phyloP scores from a whole-genome alignment of 2,797 vertebrate species.

The Graptemys geographica region DNA sequence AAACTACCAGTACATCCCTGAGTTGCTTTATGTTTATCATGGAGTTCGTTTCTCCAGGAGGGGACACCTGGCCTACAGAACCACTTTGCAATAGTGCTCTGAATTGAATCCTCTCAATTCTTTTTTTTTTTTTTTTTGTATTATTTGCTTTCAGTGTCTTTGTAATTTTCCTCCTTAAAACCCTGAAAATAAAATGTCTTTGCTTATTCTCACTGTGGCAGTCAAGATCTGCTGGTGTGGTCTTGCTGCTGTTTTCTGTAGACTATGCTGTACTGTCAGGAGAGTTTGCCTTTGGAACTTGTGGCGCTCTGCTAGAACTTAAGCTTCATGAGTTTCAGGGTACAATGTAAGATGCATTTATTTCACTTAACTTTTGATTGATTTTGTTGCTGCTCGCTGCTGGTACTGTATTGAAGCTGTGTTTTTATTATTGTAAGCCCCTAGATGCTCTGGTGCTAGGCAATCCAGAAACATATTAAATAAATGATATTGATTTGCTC shows the following conservation, averaged over 20 bases:
- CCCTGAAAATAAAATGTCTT: not conserved
- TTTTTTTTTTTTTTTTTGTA: not conserved
- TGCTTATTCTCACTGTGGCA: constrained; percentile 1
- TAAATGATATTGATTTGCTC: constrained; percentile 66
- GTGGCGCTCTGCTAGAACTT: constrained; percentile 29
- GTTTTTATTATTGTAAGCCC: constrained; percentile 67
- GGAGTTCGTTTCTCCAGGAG: not conserved
- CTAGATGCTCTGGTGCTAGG: constrained; percentile 37
- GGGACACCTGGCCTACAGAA: not conserved
- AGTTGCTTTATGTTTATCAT: not conserved
- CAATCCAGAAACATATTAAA: constrained; percentile 70
- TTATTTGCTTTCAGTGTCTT: not conserved
- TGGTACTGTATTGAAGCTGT: constrained; percentile 47
- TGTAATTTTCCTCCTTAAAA: not conserved
- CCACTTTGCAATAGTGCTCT: not conserved
- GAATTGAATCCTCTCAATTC: not conserved
- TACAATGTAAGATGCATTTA: constrained; percentile 15
- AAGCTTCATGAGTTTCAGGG: not conserved
- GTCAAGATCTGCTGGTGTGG: not conserved
- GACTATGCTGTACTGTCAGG: not conserved
- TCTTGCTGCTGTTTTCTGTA: not conserved
- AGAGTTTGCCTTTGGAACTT: not conserved
- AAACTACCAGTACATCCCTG: not conserved
- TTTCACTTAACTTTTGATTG: constrained; percentile 66
- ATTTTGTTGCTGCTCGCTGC: constrained; percentile 47